Evolutionary conservation across 1,140 invertebrate genomes (phyloP), one percentile per base, ranked within the genome.

Genomic region (Euwallacea fornicatus): DNA sequence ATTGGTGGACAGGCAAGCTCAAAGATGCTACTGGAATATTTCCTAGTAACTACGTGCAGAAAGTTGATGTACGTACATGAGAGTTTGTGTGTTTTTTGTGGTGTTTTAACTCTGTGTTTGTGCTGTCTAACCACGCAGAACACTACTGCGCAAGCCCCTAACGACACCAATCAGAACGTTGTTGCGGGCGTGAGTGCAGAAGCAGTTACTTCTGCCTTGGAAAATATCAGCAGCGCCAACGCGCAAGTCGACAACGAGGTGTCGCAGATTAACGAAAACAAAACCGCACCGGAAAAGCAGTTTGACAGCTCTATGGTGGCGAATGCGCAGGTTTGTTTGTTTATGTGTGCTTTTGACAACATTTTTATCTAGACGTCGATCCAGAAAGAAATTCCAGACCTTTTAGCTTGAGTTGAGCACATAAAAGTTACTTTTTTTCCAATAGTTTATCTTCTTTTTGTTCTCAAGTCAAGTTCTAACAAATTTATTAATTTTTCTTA

Each of bases 1-100:
- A 99, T 79, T 99, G 97, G 97, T 99, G 97, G 97, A 98, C 96
- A 8, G 98, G 98, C 46, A 88, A 87, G 60, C 90, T 97, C 75
- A 93, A 89, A 50, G 75, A 78, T 63, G 74, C 60, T 50, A 65
- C 77, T 10, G 98, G 98, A 16, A 96, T 99, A 72, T 99, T 99
- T 83, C 98, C 98, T 0, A 94, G 91, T 0, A 97, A 96, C 86
- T 96, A 96, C 82, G 94, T 96, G 15, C 88, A 91, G 76, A 87
- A 86, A 75, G 84, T 83, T 42, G 85, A 88, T 76, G 80, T 84
- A 78, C 56, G 69, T 71, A 43, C 7, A 8, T n/a, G 46, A 50
- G 9, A 42, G 56, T 42, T 43, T 70, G 54, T 70, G 54, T 33
- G 21, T 33, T 33, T 33, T 73, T 73, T 54, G 47, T 74, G 33